phyloP scores from a whole-genome alignment of 1,140 invertebrate species.

The Marisa cornuarietis region DNA sequence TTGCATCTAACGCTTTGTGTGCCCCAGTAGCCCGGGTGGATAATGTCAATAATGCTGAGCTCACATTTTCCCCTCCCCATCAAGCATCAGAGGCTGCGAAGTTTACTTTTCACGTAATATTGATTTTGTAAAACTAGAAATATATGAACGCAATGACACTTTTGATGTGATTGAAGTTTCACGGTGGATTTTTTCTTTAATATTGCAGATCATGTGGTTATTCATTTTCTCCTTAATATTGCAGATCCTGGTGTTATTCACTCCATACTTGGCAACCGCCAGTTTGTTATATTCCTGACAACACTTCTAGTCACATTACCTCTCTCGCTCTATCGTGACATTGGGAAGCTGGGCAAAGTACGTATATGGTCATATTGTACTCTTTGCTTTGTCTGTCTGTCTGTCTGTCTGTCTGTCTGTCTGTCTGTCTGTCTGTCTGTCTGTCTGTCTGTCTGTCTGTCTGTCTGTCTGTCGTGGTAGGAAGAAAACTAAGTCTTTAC shows the following conservation, averaged over 20 bases:
- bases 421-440: background rate
- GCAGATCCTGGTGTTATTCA: slow-evolving; percentile 63
- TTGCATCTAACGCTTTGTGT: too few species aligned
- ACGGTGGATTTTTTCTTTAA: background rate
- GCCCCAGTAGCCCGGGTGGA: too few species aligned
- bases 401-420: background rate
- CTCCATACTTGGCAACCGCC: slow-evolving; percentile 74
- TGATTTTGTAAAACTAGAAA: background rate
- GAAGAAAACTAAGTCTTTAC: background rate
- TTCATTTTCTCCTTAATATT: slow-evolving; percentile 29
- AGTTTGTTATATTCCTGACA: slow-evolving; percentile 81
- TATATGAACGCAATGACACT: background rate
- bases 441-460: slow-evolving; percentile 14
- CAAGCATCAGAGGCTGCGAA: too few species aligned
- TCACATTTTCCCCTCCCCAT: too few species aligned
- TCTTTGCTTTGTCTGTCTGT: background rate
- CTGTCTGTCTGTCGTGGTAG: background rate
- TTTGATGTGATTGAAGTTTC: too few species aligned
- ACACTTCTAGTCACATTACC: slow-evolving; percentile 82
- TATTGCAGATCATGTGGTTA: background rate
- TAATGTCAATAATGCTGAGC: too few species aligned
- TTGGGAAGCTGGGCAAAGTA: slow-evolving; percentile 80
- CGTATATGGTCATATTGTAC: slow-evolving; percentile 25
- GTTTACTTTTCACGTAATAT: background rate
- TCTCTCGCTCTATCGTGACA: slow-evolving; percentile 83